Conservation (phyloP, 2,113 vertebrate genomes). For the Crotalus tigris region DNA sequence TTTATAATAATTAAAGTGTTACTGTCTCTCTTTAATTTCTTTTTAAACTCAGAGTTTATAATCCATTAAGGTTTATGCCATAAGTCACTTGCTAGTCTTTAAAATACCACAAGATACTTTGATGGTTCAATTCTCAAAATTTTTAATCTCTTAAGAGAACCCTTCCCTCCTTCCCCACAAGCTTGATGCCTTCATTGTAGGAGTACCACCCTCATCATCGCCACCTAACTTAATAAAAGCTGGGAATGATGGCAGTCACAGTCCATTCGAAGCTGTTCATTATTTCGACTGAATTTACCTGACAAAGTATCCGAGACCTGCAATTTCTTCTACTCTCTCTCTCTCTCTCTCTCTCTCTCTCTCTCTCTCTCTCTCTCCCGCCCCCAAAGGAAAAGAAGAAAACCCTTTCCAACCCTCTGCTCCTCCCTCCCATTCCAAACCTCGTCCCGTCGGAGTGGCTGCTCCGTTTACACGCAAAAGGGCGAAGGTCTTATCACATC, state of each 20-base stretch:
- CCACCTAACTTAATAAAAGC: neutral
- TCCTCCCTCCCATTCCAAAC: neutral
- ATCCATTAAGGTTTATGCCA: neutral
- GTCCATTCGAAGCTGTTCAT: neutral
- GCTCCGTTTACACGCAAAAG: neutral
- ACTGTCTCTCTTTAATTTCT: neutral
- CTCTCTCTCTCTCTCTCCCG: no score
- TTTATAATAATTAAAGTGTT: neutral
- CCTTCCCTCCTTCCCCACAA: neutral
- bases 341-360: no score
- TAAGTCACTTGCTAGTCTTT: neutral
- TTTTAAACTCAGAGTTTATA: neutral
- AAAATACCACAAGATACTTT: neutral
- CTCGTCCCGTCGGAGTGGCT: neutral
- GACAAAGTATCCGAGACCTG: neutral
- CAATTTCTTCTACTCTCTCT: no score
- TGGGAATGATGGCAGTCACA: neutral
- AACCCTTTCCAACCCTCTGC: neutral
- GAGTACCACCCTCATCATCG: neutral
- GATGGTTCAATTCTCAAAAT: neutral
- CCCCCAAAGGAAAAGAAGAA: neutral
- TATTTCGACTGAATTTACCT: neutral
- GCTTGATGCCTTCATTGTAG: neutral
- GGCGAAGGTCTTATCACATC: neutral
- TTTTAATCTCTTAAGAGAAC: neutral